Base-by-base conservation (phyloP, 1,140 invertebrate genomes). In the Euura lappo region DNA sequence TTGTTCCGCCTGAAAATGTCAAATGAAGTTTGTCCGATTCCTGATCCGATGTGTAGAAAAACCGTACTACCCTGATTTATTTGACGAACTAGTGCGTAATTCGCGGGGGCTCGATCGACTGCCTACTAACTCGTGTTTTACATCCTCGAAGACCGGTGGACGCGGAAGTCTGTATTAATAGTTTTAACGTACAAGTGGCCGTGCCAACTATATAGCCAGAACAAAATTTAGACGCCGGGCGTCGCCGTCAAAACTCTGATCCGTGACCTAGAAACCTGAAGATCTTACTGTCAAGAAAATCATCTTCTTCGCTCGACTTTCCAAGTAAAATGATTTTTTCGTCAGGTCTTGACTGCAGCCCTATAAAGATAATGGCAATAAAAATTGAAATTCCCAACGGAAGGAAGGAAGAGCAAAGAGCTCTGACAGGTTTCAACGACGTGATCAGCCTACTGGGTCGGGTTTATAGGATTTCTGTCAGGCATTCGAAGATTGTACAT, bases 141-240 rank as follows among this genome's bases (percentile, higher is more conserved):
- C 51, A 60, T n/a, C 51, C 8, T 60, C 74, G 71, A 72, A 74
- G 76, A 78, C 74, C 69, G 43, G 74, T 80, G 77, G 78, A 83
- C 79, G 77, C 82, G 81, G 80, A 84, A 83, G 80, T 75, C 79
- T 64, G 81, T 79, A 80, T 84, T 82, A 83, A 84, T 84, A 84
- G 79, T 78, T 13, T 28, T 71, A 10, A 45, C 44, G 42, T 10
- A 68, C 28, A 68, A 68, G 28, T 68, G 44, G 66, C 51, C 51
- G 51, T 8, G 51, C 51, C 13, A 60, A 60, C 51, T 60, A 60
- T 60, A 60, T n/a, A 60, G 13, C 51, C 6, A 60, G 51, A 60
- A 8, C 51, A 60, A n/a, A 60, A 60, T n/a, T n/a, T n/a, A 6
- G 51, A 60, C 51, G 51, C 10, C 13, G 8, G 8, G 51, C 10